phyloP scores from a whole-genome alignment of 37 sponge, comb jelly and placozoan species.

The Beroe forskalii region DNA sequence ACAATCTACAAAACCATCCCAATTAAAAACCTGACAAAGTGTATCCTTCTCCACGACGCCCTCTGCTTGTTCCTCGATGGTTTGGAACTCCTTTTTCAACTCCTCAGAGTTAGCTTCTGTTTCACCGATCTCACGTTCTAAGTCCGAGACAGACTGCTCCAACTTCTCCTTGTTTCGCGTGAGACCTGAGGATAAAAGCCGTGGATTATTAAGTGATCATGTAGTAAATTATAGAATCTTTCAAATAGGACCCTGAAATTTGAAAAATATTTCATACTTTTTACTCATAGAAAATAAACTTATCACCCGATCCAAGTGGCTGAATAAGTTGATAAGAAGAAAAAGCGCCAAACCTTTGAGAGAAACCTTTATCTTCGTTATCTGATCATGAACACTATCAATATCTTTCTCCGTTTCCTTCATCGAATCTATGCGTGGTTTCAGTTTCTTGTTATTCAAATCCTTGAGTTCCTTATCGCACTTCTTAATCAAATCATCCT shows the following conservation, averaged over 20 bases:
- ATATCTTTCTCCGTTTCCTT: constrained; percentile 70
- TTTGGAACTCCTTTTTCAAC: constrained; percentile 68
- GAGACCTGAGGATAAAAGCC: constrained; percentile 7
- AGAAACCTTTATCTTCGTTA: constrained; percentile 87
- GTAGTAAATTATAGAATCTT: neutral
- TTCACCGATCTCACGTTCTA: constrained; percentile 1
- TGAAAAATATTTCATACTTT: too few species aligned
- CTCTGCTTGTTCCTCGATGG: constrained; percentile 69
- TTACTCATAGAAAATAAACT: too few species aligned
- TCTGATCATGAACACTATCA: constrained; percentile 68
- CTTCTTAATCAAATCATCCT: constrained; percentile 51
- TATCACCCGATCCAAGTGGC: too few species aligned
- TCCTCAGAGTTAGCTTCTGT: constrained; percentile 50
- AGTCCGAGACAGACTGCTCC: neutral
- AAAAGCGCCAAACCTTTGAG: too few species aligned
- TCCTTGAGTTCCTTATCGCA: constrained; percentile 44
- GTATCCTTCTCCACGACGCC: constrained; percentile 42
- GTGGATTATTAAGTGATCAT: too few species aligned
- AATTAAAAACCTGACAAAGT: constrained; percentile 6
- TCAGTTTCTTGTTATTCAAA: constrained; percentile 34
- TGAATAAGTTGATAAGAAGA: too few species aligned
- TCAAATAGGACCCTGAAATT: neutral
- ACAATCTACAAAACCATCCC: too few species aligned
- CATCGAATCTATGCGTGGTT: constrained; percentile 24
- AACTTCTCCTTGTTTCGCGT: constrained; percentile 55